Evolutionary conservation across 2,888 invertebrate species (phyloP), one percentile per base, ranked within the genome.

Genomic region (Drosophila paracracens): DNA sequence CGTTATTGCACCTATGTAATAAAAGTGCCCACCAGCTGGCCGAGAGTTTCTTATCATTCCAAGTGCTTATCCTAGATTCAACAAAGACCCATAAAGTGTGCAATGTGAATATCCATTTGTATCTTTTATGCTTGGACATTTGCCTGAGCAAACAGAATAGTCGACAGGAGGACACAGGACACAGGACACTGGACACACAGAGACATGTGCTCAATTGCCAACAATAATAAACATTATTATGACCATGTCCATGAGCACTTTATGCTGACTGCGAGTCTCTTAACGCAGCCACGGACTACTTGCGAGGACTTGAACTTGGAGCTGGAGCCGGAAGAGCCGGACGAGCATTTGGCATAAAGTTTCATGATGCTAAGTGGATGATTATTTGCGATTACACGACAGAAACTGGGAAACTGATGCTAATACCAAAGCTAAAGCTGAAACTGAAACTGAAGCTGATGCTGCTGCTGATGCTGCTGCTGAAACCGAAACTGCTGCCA

Each of bases 351-450:
- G 85, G 80, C 87, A 89, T 89, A 79, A 86, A 87, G 89, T 89
- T 87, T 87, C 79, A 82, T 77, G 84, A 87, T 79, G 75, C 79
- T 87, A 88, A 87, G 90, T 87, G 90, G 88, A 85, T 90, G 88
- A 87, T 86, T 86, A 86, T 89, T 89, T 89, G 90, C 88, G 90
- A 89, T 87, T 89, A 89, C 88, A 88, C 71, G 76, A 73, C 60
- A 59, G 61, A 57, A 71, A 75, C 64, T 67, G 48, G 69, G 33
- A 50, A 62, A 21, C 62, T 29, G 70, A 56, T 38, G 56, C 65
- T 54, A 58, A 52, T 43, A 21, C 43, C 6, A 11, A 43, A 21
- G 56, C 65, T 16, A 16, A 16, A 16, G 25, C 46, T 46, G 8
- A 33, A 33, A 33, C 33, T 33, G 33, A 33, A 33, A 10, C 33